A percentile compares a stretch with the other conserved stretches of the same genome.
Evolutionary conservation across 2,797 vertebrate genomes (phyloP).

Genomic region (Sebastes hubbsi): DNA sequence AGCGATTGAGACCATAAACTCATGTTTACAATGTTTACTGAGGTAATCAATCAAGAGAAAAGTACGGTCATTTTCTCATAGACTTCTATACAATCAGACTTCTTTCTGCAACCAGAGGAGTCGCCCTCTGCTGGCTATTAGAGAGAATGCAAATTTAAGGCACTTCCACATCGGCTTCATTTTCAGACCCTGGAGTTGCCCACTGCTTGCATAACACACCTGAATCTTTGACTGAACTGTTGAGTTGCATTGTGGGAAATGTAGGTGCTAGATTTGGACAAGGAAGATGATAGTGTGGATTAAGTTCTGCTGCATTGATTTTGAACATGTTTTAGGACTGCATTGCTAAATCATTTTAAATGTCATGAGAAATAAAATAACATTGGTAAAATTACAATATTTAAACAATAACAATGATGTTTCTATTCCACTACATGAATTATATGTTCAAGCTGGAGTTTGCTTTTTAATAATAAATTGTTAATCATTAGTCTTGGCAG

Average conservation of each 20-base stretch:
- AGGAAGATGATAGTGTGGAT: background rate
- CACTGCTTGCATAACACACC: background rate
- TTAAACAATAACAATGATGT: background rate
- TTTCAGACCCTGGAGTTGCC: no score
- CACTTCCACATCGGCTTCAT: no score
- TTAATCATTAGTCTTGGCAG: no score
- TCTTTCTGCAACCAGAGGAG: fast-evolving
- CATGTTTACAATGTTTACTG: no score
- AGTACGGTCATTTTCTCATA: no score
- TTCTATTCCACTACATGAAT: background rate
- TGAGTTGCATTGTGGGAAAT: background rate
- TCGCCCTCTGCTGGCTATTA: no score
- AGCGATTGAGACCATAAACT: no score
- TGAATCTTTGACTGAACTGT: background rate
- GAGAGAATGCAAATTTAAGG: no score
- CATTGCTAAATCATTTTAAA: background rate
- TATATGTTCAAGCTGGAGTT: background rate
- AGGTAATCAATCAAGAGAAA: no score
- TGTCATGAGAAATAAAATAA: background rate
- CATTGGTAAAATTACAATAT: background rate
- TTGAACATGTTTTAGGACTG: background rate
- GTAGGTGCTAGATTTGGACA: background rate
- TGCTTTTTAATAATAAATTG: no score
- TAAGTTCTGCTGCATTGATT: background rate
- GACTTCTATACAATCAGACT: no score